Base-by-base conservation (phyloP, 2,888 invertebrate species). In the Arrhopalites spinosus region DNA sequence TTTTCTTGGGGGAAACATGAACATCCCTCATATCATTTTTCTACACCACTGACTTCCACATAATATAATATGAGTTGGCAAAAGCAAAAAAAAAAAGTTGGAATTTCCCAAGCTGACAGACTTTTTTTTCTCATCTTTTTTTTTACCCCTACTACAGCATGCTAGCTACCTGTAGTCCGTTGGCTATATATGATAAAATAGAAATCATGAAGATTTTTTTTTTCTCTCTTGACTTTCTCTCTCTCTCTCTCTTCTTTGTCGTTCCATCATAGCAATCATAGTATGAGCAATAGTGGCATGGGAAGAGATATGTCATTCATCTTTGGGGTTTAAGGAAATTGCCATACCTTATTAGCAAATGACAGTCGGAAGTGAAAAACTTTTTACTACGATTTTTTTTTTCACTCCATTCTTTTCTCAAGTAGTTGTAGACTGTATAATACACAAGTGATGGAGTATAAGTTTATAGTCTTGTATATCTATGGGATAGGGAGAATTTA, bases 301-400 rank as follows among this genome's bases (percentile, higher is more conserved):
- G 2, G 75, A 36, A 36, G 36, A 80, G 82, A 82, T 82, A 82
- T 80, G 82, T 82, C 82, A 81, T 79, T 82, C 82, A 82, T 79
- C 71, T 61, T 73, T 69, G 68, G 70, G 73, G 80, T 77, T 82
- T 80, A 79, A 78, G 77, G 77, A 81, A 79, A 81, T 79, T 80
- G 78, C 78, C 73, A 70, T 76, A 77, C 77, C 80, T 80, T 80
- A 80, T 80, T 80, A 80, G 78, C 76, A 80, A 79, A 79, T 79
- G 77, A 78, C 77, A 79, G 66, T 79, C 78, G 78, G 78, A 78
- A 77, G 79, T 76, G 71, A 75, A 76, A 76, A 76, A 73, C 30
- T 72, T 75, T 64, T 74, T 25, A 17, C 67, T n/a, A n/a, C n/a
- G n/a, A n/a, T n/a, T 13, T 66, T 66, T 50, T 56, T 72, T 70